Evolutionary conservation across 1,140 invertebrate genomes (phyloP).

Genomic region (Drosophila nikananu): DNA sequence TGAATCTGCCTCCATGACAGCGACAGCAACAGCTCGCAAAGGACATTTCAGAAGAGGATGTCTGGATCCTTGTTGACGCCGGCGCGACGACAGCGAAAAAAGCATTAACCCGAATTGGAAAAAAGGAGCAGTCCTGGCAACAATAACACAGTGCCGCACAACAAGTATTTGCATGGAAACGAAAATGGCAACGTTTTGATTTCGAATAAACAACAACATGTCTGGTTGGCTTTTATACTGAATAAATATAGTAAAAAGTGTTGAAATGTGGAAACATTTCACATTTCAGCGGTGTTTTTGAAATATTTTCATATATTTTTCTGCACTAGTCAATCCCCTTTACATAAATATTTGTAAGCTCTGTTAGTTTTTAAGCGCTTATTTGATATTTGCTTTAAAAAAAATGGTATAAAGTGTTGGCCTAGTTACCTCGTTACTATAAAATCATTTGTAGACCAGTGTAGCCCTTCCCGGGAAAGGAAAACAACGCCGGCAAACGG

Average conservation of each 20-base stretch:
- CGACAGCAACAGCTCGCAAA: constrained; percentile 59
- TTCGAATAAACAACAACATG: not conserved
- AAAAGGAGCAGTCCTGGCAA: constrained; percentile 22
- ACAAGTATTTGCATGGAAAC: not conserved
- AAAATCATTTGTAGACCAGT: constrained; percentile 7
- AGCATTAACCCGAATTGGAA: constrained; percentile 81
- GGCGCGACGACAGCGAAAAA: constrained; percentile 76
- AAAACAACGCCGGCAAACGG: constrained; percentile 29
- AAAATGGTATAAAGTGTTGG: not conserved
- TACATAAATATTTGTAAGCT: not conserved
- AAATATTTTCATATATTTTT: not conserved
- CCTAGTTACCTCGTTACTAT: not conserved
- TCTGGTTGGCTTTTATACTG: not conserved
- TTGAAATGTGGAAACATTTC: not conserved
- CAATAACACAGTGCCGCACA: constrained; percentile 28
- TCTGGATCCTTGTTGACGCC: constrained; percentile 56
- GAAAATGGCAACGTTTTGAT: not conserved
- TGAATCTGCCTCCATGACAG: constrained; percentile 15
- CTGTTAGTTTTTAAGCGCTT: too few species aligned
- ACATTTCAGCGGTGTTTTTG: not conserved
- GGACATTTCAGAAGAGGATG: constrained; percentile 16
- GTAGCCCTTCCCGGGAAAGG: constrained; percentile 16
- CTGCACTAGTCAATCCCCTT: not conserved
- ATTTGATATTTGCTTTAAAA: not conserved
- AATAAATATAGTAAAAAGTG: not conserved